Evolutionary conservation across 2,113 vertebrate species (phyloP).

Genomic region (Patagioenas fasciata): DNA sequence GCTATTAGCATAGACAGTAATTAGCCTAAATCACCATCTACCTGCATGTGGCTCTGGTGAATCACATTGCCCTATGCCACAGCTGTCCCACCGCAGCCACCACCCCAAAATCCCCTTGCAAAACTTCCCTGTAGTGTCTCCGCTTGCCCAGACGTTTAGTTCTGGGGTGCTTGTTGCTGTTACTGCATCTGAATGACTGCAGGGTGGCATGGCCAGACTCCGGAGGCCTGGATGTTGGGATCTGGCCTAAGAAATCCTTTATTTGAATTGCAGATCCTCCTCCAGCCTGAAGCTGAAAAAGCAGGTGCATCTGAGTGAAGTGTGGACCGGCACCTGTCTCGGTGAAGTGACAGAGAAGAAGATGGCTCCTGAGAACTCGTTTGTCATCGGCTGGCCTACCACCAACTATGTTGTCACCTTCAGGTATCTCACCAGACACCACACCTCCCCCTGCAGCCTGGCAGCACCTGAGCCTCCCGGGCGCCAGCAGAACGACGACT

Average conservation of each 20-base stretch:
- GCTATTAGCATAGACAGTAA: background rate
- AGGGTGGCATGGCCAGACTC: background rate
- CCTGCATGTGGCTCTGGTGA: background rate
- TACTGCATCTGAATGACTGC: background rate
- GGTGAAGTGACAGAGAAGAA: conserved; percentile 75
- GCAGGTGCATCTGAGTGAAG: conserved; percentile 74
- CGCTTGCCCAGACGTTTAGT: background rate
- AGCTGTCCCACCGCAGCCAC: background rate
- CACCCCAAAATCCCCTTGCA: background rate
- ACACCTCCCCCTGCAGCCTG: background rate
- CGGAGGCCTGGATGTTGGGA: background rate
- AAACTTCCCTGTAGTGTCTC: background rate
- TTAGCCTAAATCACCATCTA: background rate
- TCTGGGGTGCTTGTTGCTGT: background rate
- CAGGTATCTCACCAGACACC: conserved; percentile 63
- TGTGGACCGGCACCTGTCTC: conserved; percentile 75
- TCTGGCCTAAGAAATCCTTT: background rate
- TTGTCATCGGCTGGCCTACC: conserved; percentile 83
- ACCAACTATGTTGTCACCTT: conserved; percentile 78
- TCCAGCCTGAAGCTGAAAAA: conserved; percentile 81
- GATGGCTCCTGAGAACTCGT: conserved; percentile 68
- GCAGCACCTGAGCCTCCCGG: background rate
- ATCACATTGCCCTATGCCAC: background rate
- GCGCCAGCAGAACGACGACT: background rate
- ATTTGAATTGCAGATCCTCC: conserved; percentile 70